Conservation (phyloP, 2,113 vertebrate genomes). For the Psilopsiagon aymara region DNA sequence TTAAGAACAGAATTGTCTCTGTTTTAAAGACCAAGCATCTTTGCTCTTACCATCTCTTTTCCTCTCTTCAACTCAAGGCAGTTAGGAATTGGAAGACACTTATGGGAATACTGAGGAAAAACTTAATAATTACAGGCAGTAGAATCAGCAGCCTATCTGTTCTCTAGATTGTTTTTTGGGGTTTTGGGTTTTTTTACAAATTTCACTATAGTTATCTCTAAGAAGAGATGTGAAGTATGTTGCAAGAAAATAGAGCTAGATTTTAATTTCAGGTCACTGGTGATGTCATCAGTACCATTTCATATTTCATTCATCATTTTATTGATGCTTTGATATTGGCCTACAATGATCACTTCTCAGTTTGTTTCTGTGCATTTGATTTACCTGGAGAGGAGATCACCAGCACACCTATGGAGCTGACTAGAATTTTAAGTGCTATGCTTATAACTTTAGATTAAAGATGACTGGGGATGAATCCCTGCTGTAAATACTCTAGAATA, state of each 20-base stretch:
- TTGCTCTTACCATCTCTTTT: rapidly evolving
- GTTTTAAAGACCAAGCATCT: background rate
- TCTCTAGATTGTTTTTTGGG: background rate
- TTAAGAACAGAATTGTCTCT: background rate
- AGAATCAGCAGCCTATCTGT: background rate
- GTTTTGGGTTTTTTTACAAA: background rate
- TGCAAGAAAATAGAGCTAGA: background rate
- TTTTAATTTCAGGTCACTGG: background rate
- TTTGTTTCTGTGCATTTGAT: background rate
- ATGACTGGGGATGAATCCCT: background rate
- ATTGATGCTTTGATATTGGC: background rate
- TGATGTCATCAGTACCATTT: background rate
- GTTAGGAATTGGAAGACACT: background rate
- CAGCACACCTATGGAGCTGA: background rate
- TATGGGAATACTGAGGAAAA: background rate
- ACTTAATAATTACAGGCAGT: background rate
- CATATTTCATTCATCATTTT: background rate
- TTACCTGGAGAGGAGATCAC: background rate
- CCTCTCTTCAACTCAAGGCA: background rate
- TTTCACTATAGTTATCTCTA: background rate
- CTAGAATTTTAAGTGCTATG: background rate
- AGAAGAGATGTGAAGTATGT: background rate
- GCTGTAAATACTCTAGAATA: background rate
- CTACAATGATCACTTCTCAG: background rate
- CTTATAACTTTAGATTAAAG: background rate